phyloP scores from a whole-genome alignment of 2,797 vertebrate genomes.

The Leuciscus waleckii region DNA sequence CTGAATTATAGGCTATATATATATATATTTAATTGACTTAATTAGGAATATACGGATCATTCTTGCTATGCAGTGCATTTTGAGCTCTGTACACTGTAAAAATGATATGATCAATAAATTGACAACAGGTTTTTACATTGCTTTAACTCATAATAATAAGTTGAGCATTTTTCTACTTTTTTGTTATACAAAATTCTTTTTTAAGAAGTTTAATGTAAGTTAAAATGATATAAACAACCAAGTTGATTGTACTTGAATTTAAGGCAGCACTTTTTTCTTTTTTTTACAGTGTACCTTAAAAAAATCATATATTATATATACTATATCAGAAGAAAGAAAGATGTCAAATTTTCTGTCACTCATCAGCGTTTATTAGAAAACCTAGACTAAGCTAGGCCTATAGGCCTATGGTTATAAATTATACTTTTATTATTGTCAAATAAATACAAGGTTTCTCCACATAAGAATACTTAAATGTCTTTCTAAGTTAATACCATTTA shows the following conservation, averaged over 20 bases:
- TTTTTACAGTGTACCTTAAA: background rate
- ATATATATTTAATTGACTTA: too few relatives aligned
- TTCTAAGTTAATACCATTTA: background rate
- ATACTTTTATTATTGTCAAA: background rate
- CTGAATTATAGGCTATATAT: background rate
- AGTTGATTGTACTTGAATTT: too few relatives aligned
- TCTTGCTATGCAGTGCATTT: too few relatives aligned
- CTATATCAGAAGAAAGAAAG: background rate
- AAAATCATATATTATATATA: background rate
- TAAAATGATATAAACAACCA: too few relatives aligned
- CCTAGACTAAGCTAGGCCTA: background rate
- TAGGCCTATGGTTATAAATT: background rate
- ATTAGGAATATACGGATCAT: too few relatives aligned
- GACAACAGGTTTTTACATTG: too few relatives aligned
- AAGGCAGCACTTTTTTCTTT: too few relatives aligned
- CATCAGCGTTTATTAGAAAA: background rate
- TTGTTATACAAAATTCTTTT: too few relatives aligned
- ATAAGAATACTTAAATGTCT: background rate
- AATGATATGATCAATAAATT: too few relatives aligned
- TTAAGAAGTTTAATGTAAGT: too few relatives aligned
- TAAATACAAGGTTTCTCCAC: background rate
- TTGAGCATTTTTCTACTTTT: too few relatives aligned
- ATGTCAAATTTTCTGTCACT: background rate
- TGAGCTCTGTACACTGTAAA: background rate
- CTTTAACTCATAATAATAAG: too few relatives aligned